Evolutionary conservation across 2,888 invertebrate species (phyloP), one percentile per base, ranked within the genome.

Genomic region (Melinaea menophilus): DNA sequence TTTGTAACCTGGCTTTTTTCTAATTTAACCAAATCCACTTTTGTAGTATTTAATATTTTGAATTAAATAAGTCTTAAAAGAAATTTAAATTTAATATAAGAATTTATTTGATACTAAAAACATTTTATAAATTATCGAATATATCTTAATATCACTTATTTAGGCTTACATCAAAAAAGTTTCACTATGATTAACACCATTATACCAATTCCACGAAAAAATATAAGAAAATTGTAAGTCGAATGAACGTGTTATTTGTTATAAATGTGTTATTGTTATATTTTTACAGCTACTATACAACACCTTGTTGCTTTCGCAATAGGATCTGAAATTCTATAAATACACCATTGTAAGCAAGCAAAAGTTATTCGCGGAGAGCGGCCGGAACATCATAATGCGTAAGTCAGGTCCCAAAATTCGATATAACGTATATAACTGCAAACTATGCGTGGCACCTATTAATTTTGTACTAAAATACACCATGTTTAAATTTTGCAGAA

Each of bases 391-490:
- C 62, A 63, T 63, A 63, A 63, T 63, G 56, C 59, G 56, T 55
- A 45, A 22, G 57, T 45, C 45, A 34, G 12, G 11, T 58, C 62
- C 56, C 56, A 62, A 62, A 65, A 65, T 59, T 59, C 45, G 34
- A 65, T 62, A 65, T 62, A 65, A 54, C 65, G 56, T 22, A 56
- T 59, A 56, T 62, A 65, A 65, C 62, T 62, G 62, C 62, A 65
- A 59, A 56, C 62, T 65, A 62, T 62, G 59, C 56, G 62, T 62
- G 56, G 59, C 62, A 57, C 59, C 59, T 62, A 65, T 62, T 62
- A 59, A 65, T 65, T 62, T 62, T 51, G 56, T 34, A 45, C 59
- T 46, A 59, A 62, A 65, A 59, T 59, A 59, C 33, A 12, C 31
- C 31, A 46, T 58, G 46, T 46, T 46, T 46, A n/a, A 46, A 46